A percentile compares a stretch with the other conserved stretches of the same genome.
These are phyloP conservation scores for Orthosia cruda DNA, from an alignment of 2,888 invertebrate species.

Conservation along the genomic window DNA sequence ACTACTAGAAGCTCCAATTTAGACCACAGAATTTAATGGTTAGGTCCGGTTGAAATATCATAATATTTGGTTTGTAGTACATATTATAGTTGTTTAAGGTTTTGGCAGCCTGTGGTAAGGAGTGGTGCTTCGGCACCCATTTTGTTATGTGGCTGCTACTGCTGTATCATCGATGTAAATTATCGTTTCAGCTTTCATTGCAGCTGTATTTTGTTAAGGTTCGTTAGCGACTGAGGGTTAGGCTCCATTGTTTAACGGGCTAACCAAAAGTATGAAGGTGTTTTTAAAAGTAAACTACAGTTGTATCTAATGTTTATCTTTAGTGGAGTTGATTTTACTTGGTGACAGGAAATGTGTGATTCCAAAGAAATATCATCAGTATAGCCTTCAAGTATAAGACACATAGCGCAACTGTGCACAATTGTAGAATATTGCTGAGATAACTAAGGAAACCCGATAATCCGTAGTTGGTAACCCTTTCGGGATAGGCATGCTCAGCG, in stretches of 20 bases:
- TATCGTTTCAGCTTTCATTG: constrained; percentile 49
- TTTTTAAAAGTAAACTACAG: neutral
- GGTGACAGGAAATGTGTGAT: neutral
- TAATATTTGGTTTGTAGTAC: too few species aligned
- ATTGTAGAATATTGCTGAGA: neutral
- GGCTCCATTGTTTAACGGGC: constrained; percentile 24
- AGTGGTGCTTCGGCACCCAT: neutral
- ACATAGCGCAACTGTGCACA: neutral
- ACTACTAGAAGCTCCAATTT: neutral
- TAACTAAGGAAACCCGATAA: neutral
- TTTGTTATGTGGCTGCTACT: constrained; percentile 15
- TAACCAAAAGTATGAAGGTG: neutral
- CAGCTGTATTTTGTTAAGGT: constrained; percentile 44
- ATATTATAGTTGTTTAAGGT: neutral
- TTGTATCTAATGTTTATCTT: neutral
- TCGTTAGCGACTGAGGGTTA: constrained; percentile 28
- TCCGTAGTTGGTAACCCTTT: neutral
- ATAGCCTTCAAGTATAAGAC: too few species aligned
- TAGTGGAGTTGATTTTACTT: neutral
- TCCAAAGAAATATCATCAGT: neutral
- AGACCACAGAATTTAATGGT: neutral
- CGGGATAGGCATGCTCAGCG: too few species aligned
- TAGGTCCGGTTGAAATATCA: too few species aligned
- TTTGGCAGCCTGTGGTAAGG: neutral
- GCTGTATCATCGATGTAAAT: constrained; percentile 66